phyloP scores from a whole-genome alignment of 53 echinoderm and acorn worm genomes.

The Henricia sp. region DNA sequence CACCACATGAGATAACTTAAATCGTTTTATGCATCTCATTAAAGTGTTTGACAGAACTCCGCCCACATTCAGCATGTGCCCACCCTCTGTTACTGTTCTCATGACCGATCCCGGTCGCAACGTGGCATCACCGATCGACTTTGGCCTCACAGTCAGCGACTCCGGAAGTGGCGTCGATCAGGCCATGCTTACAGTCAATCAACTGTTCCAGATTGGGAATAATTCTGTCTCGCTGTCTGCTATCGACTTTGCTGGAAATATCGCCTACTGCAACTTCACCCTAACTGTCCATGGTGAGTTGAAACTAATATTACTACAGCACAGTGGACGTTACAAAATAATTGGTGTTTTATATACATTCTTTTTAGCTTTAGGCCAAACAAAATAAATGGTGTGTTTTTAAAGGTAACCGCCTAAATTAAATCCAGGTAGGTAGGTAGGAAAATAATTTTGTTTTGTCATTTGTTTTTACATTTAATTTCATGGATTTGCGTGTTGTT shows the following conservation, averaged over 20 bases:
- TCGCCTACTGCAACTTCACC: conserved; percentile 33
- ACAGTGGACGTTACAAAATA: no score
- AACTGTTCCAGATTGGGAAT: background rate
- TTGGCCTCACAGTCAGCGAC: conserved; percentile 18
- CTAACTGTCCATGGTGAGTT: conserved; percentile 1
- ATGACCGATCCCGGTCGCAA: background rate
- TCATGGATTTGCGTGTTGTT: no score
- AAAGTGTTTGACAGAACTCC: conserved; percentile 32
- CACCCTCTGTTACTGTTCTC: background rate
- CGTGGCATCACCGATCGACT: conserved; percentile 6
- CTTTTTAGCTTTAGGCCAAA: no score
- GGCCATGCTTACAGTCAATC: background rate
- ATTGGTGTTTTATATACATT: no score
- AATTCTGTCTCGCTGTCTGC: conserved; percentile 4
- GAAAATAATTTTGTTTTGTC: no score
- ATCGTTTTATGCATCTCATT: background rate
- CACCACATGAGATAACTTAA: no score
- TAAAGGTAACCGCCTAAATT: no score
- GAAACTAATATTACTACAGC: no score
- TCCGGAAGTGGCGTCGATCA: conserved; percentile 19
- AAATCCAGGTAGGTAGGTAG: no score
- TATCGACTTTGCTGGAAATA: conserved; percentile 20
- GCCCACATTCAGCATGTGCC: background rate
- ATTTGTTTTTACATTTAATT: no score
- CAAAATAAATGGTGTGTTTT: no score